Base-by-base conservation (phyloP, 2,888 invertebrate genomes). In the Synergus laeviventris region DNA sequence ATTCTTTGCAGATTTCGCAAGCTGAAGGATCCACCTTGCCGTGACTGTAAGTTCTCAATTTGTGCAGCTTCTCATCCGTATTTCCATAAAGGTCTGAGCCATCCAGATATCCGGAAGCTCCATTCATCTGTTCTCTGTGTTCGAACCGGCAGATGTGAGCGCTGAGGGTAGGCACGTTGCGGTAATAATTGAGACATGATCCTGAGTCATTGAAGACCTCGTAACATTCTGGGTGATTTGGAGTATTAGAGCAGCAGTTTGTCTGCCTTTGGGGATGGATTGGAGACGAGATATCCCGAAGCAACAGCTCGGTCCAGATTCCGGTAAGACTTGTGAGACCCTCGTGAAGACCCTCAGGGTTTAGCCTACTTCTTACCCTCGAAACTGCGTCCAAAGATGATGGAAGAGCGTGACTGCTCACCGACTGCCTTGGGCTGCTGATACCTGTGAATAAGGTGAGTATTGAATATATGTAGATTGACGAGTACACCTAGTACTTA, bases 21-120 rank as follows among this genome's bases (percentile, higher is more conserved):
- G 94, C 93, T 8, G 92, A 92, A 2, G 94, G 87, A 84, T 95
- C 94, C 1, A 96, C 94, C 83, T 94, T 93, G 16, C 97, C 96
- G 14, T 93, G 93, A 75, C 93, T 93, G 87, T 95, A 96, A 0
- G 95, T 94, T 39, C 97, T 92, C 5, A 97, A 88, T 0, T 93
- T 93, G 73, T 95, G 93, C 2, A 95, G 92, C 82, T 95, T 94
- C 80, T 94, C 94, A 74, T 95, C 94, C 0, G 95, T 95, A 79
- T 93, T 94, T 14, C 97, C 97, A 88, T 97, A 97, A 74, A 97
- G 91, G 1, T 95, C 95, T 0, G 96, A 96, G 0, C 95, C 97
- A 86, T 97, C 97, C 76, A 97, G 92, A 88, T 95, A 97, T 1
- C 96, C 94, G 0, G 97, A 95, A 0, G 95, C 97, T 78, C 95